phyloP scores from a whole-genome alignment of 2,113 vertebrate genomes.

The Leiothrix lutea region DNA sequence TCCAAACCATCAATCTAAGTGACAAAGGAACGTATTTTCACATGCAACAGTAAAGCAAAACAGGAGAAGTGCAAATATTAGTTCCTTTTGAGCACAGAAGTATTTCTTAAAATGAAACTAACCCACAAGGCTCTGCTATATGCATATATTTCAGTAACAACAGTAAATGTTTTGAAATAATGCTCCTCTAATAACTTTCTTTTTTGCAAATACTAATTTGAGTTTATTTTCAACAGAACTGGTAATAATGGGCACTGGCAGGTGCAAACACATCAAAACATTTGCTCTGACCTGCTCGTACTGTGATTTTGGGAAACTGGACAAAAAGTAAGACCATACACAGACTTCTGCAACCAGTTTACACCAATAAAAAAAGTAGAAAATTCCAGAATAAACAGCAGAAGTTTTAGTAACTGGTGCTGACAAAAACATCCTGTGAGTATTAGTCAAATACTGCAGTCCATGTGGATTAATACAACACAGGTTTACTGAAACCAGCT shows the following conservation, averaged over 20 bases:
- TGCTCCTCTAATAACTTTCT: not conserved
- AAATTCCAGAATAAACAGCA: not conserved
- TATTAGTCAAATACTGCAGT: not conserved
- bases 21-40: not conserved
- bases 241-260: not conserved
- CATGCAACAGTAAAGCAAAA: not conserved
- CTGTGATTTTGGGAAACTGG: not conserved
- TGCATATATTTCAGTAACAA: not conserved
- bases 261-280: not conserved
- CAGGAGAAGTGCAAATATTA: not conserved
- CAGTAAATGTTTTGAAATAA: not conserved
- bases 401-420: not conserved
- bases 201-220: not conserved
- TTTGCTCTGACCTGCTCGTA: not conserved
- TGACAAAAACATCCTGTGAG: not conserved
- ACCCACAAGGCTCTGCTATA: not conserved
- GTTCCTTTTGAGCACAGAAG: not conserved
- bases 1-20: not conserved
- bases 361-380: not conserved
- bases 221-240: not conserved
- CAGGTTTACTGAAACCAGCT: not conserved
- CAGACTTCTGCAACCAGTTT: not conserved
- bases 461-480: not conserved
- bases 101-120: not conserved
- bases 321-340: not conserved